Evolutionary conservation across 2,113 vertebrate species (phyloP).

Genomic region (Clinocottus analis): DNA sequence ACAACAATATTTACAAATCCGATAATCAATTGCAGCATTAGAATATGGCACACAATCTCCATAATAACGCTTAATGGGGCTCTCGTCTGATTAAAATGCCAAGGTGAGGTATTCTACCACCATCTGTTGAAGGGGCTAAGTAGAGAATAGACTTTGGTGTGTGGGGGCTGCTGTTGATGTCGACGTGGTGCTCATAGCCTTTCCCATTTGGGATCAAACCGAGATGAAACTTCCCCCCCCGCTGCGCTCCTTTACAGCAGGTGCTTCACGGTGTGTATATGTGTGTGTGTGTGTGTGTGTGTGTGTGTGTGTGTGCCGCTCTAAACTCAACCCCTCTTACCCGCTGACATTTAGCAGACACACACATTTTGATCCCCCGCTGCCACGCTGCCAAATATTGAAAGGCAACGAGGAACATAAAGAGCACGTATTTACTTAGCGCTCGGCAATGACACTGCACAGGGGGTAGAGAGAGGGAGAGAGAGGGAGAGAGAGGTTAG

Average conservation of each 20-base stretch:
- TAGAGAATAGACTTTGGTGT: constrained; percentile 40
- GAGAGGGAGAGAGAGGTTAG: constrained; percentile 34
- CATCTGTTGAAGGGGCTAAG: constrained; percentile 59
- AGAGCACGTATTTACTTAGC: constrained; percentile 78
- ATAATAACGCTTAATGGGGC: constrained; percentile 31
- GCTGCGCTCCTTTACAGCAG: constrained; percentile 73
- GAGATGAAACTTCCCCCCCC: constrained; percentile 64
- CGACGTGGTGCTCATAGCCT: constrained; percentile 53
- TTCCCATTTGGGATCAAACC: constrained; percentile 73
- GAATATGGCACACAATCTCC: constrained; percentile 28
- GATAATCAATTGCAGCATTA: constrained; percentile 55
- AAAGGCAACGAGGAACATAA: constrained; percentile 72
- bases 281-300: no score
- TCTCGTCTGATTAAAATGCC: constrained; percentile 53
- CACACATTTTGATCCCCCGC: constrained; percentile 76
- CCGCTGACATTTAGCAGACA: constrained; percentile 81
- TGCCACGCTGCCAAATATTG: constrained; percentile 78
- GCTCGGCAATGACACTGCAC: constrained; percentile 66
- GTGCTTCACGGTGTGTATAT: constrained; percentile 68
- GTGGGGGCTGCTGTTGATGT: constrained; percentile 41
- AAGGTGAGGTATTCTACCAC: constrained; percentile 49
- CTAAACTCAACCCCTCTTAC: constrained; percentile 70
- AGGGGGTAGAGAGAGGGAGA: constrained; percentile 45
- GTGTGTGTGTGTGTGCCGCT: constrained; percentile 57
- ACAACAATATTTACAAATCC: constrained; percentile 50